Conservation (phyloP, 2,113 vertebrate genomes). For the Chitala chitala region DNA sequence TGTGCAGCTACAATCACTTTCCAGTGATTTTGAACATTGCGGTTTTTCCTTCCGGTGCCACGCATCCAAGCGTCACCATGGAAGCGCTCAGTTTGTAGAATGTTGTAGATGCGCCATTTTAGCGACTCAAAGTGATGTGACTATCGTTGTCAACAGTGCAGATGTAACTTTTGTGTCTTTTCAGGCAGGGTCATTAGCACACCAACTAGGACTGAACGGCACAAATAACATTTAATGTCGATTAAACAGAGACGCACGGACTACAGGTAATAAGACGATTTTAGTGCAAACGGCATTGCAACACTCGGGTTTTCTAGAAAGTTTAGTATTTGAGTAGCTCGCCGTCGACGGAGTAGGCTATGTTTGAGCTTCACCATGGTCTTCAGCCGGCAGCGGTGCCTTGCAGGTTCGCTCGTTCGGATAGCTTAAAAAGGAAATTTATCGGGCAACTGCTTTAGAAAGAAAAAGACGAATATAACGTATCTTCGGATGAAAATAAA, state of each 20-base stretch:
- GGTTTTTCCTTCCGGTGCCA: conserved; percentile 12
- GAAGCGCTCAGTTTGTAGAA: conserved; percentile 67
- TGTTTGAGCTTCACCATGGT: neutral
- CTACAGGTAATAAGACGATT: neutral
- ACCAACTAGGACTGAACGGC: too few relatives aligned
- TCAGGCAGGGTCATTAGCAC: too few relatives aligned
- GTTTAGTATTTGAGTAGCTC: neutral
- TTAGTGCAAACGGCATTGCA: neutral
- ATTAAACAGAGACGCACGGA: neutral
- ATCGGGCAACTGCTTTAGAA: neutral
- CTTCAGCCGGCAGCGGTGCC: neutral
- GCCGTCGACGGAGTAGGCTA: neutral
- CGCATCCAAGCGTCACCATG: conserved; percentile 61
- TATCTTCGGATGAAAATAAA: conserved; percentile 12
- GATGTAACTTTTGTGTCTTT: neutral
- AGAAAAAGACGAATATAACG: conserved; percentile 20
- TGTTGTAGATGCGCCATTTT: conserved; percentile 69
- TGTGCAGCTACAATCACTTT: too few relatives aligned
- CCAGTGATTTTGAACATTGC: too few relatives aligned
- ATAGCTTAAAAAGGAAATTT: conserved; percentile 7
- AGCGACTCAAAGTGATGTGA: conserved; percentile 34
- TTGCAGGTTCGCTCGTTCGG: neutral
- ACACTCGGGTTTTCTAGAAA: neutral
- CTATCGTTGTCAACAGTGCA: conserved; percentile 16
- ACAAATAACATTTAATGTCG: neutral